Conservation (phyloP, 2,888 invertebrate genomes). For the Chirona hameri region DNA sequence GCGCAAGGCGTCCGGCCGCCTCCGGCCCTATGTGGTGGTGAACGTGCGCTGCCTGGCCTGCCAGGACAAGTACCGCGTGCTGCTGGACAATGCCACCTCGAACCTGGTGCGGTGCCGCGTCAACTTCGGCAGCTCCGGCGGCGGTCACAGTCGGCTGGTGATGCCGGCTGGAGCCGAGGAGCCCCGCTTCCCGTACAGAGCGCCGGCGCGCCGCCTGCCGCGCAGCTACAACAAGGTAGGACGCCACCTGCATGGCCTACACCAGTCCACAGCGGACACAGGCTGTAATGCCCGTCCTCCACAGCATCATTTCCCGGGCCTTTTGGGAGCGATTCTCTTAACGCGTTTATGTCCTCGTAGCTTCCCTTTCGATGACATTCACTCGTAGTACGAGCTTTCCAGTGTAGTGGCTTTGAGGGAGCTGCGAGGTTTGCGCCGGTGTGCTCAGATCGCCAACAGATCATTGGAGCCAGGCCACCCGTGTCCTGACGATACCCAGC, state of each 20-base stretch:
- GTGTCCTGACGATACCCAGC: no score
- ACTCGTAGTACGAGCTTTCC: no score
- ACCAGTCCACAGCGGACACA: no score
- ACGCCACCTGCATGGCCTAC: background rate
- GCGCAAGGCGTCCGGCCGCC: background rate
- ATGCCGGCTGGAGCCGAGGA: conserved; percentile 36
- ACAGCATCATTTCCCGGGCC: no score
- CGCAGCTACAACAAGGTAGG: conserved; percentile 48
- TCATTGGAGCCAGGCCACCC: no score
- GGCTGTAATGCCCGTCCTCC: no score
- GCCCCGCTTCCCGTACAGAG: conserved; percentile 47
- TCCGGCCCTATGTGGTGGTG: conserved; percentile 37
- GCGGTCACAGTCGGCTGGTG: conserved; percentile 36
- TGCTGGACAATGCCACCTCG: conserved; percentile 39
- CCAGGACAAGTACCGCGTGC: conserved; percentile 41
- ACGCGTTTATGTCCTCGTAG: no score
- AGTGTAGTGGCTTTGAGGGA: no score
- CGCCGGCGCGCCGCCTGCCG: conserved; percentile 47
- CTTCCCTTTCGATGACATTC: no score
- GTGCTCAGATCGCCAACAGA: no score
- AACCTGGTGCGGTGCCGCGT: conserved; percentile 3
- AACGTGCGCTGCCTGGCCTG: conserved; percentile 41
- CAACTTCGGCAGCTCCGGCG: background rate
- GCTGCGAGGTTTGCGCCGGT: no score
- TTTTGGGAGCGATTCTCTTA: no score